A percentile compares a stretch with the other conserved stretches of the same genome.
phyloP scores from a whole-genome alignment of 2,888 invertebrate genomes.

The Scaptomyza cyrtandrae region DNA sequence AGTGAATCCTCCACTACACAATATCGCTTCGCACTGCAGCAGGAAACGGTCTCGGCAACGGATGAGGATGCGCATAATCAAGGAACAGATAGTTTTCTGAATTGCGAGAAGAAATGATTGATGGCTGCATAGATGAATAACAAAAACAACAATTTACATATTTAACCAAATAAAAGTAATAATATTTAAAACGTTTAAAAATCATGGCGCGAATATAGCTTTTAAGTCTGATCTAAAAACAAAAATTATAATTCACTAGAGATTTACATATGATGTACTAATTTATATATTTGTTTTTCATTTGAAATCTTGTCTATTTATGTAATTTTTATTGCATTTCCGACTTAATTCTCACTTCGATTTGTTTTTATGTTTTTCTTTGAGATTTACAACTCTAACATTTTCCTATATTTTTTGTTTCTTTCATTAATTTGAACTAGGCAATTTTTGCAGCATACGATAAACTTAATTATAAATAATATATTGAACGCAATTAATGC shows the following conservation, averaged over 20 bases:
- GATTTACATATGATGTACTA: conserved; percentile 22
- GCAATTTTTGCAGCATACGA: conserved; percentile 17
- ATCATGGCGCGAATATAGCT: conserved; percentile 44
- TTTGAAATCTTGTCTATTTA: conserved; percentile 1
- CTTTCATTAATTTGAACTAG: background rate
- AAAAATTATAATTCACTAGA: conserved; percentile 25
- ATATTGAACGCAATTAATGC: conserved; percentile 44
- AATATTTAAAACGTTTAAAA: conserved; percentile 26
- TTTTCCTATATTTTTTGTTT: background rate
- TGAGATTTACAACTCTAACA: background rate
- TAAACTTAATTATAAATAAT: conserved; percentile 35
- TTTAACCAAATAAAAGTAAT: conserved; percentile 59
- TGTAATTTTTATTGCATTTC: background rate
- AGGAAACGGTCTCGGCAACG: conserved; percentile 51
- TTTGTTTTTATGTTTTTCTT: background rate
- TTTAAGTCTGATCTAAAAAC: conserved; percentile 50
- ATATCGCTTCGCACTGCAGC: conserved; percentile 68
- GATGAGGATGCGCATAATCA: conserved; percentile 44
- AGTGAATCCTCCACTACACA: conserved; percentile 76
- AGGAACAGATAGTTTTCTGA: conserved; percentile 41
- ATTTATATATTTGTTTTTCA: background rate
- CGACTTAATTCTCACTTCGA: background rate
- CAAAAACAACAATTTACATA: conserved; percentile 51
- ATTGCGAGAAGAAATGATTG: conserved; percentile 64
- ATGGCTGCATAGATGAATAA: conserved; percentile 21